Conservation (phyloP, 2,797 vertebrate species). For the Perodicticus potto region DNA sequence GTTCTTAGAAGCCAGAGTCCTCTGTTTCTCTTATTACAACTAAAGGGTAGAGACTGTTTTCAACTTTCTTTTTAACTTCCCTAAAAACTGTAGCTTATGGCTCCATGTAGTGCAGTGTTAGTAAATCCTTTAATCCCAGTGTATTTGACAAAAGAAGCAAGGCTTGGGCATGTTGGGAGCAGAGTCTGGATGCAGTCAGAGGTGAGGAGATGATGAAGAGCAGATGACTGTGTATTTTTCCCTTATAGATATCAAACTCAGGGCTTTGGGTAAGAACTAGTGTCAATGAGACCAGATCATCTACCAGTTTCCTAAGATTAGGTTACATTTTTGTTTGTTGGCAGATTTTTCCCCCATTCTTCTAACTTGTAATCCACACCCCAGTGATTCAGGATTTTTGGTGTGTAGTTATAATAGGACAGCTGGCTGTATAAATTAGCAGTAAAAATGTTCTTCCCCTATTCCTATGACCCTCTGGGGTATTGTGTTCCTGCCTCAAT, state of each 20-base stretch:
- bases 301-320: constrained; percentile 10
- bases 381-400: constrained; percentile 44
- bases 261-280: constrained; percentile 10
- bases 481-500: constrained; percentile 2
- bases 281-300: neutral
- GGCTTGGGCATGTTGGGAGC: constrained; percentile 10
- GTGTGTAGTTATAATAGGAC: constrained; percentile 15
- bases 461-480: constrained; percentile 33
- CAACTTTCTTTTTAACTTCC: constrained; percentile 39
- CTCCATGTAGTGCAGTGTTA: neutral
- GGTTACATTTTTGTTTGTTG: constrained; percentile 8
- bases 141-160: neutral
- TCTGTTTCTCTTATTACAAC: neutral
- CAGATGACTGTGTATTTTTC: neutral
- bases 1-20: neutral
- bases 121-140: neutral
- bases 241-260: neutral
- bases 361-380: constrained; percentile 15
- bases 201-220: neutral
- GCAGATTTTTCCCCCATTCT: neutral
- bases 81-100: neutral
- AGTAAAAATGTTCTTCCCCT: constrained; percentile 46
- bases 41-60: neutral
- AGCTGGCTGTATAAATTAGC: constrained; percentile 57
- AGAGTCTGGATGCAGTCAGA: neutral